phyloP scores from a whole-genome alignment of 2,113 vertebrate genomes.

The Mobula hypostoma region DNA sequence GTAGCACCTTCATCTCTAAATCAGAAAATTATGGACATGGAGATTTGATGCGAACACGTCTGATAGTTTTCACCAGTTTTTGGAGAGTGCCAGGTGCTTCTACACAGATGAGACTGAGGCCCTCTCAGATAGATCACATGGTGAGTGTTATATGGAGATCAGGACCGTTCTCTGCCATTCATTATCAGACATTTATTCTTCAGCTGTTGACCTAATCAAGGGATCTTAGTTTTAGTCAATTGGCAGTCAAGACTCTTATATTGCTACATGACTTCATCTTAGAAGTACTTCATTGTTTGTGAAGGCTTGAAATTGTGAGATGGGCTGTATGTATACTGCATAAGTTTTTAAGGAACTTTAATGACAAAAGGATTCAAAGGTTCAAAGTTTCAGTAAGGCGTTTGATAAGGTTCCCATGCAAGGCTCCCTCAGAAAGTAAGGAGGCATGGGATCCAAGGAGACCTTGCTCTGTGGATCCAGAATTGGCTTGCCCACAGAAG shows the following conservation, averaged over 20 bases:
- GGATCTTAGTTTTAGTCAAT: background rate
- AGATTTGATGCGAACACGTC: background rate
- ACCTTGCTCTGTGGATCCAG: too few relatives aligned
- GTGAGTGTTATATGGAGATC: background rate
- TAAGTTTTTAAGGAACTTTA: background rate
- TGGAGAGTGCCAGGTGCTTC: background rate
- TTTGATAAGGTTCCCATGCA: too few relatives aligned
- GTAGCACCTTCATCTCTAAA: background rate
- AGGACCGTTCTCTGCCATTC: background rate
- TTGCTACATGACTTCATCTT: background rate
- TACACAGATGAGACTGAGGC: background rate
- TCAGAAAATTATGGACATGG: background rate
- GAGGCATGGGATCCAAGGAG: too few relatives aligned
- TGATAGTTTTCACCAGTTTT: background rate
- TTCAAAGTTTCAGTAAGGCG: too few relatives aligned
- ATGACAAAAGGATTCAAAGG: background rate
- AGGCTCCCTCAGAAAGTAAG: too few relatives aligned
- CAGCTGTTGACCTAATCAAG: background rate
- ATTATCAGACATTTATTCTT: background rate
- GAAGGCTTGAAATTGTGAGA: background rate
- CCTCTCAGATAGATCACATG: background rate
- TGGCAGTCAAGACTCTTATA: background rate
- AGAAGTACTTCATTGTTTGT: background rate
- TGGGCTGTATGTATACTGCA: background rate
- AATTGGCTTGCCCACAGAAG: too few relatives aligned